Evolutionary conservation across 2,797 vertebrate genomes (phyloP).

Genomic region (Enteromius paludinosus): DNA sequence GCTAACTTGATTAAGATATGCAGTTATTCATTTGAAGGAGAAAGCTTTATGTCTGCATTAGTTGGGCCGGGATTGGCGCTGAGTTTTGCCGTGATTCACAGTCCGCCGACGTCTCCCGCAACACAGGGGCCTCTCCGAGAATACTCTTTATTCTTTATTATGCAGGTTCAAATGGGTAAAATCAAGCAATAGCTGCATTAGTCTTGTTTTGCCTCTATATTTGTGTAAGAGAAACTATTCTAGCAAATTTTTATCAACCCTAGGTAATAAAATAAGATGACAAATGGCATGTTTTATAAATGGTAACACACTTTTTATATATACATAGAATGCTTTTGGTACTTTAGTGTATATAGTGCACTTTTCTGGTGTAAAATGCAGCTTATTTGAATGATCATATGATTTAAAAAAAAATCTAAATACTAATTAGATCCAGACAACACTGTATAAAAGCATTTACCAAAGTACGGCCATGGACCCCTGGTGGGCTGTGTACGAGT

Average conservation of each 20-base stretch:
- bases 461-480: background rate
- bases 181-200: conserved; percentile 18
- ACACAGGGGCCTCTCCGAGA: conserved; percentile 2
- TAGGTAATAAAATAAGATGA: background rate
- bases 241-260: too few relatives aligned
- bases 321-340: background rate
- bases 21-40: conserved; percentile 57
- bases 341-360: background rate
- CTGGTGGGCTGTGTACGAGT: background rate
- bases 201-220: background rate
- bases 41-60: conserved; percentile 63
- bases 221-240: background rate
- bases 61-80: conserved; percentile 30
- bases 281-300: background rate
- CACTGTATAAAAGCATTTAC: background rate
- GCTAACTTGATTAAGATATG: conserved; percentile 69
- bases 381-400: background rate
- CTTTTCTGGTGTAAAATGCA: background rate
- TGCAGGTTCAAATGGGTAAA: conserved; percentile 24
- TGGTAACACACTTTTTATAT: background rate
- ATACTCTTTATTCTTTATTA: conserved; percentile 30
- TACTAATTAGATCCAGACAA: background rate
- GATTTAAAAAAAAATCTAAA: background rate
- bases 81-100: conserved; percentile 37
- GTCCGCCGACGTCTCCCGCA: background rate